Evolutionary conservation across 2,113 vertebrate species (phyloP).

Genomic region (Corythornis madagascariensis): DNA sequence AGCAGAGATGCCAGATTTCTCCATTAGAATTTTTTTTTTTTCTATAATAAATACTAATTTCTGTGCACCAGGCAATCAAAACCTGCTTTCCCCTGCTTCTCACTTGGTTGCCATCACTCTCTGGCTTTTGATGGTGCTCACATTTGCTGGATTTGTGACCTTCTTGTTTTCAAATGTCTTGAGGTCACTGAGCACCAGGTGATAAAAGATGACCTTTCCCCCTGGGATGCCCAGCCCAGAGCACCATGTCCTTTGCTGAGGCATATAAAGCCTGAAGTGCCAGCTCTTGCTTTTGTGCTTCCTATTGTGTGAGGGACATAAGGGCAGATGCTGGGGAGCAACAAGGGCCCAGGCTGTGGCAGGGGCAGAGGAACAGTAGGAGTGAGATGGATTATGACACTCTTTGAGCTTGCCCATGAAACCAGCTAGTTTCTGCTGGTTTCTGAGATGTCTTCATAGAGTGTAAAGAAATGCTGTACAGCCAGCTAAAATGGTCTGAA

Average conservation of each 20-base stretch:
- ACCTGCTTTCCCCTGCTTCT: background rate
- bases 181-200: background rate
- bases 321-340: background rate
- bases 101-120: background rate
- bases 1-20: background rate
- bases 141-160: background rate
- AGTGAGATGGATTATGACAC: background rate
- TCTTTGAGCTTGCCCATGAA: background rate
- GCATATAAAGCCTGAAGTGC: background rate
- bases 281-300: background rate
- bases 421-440: background rate
- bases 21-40: background rate
- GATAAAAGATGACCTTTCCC: constrained; percentile 30
- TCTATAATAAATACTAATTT: background rate
- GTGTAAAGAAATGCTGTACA: background rate
- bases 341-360: background rate
- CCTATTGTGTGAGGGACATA: background rate
- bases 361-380: background rate
- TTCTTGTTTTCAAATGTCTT: background rate
- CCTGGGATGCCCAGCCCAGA: background rate
- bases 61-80: background rate
- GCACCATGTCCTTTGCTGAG: background rate
- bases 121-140: background rate
- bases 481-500: background rate
- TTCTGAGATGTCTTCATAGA: background rate